Evolutionary conservation across 2,797 vertebrate species (phyloP).

Genomic region (Glossophaga mutica): DNA sequence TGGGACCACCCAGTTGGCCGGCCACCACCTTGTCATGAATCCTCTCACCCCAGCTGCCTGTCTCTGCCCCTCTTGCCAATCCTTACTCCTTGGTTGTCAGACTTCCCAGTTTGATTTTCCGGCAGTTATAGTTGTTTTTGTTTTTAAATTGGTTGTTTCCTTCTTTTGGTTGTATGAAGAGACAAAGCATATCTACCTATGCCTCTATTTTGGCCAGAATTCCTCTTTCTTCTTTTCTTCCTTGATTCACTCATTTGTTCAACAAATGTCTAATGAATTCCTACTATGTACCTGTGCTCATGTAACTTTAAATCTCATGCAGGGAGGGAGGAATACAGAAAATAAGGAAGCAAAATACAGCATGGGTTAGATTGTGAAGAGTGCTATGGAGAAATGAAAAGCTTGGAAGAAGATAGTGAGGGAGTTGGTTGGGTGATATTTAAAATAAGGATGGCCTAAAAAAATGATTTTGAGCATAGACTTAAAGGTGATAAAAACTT

Average conservation of each 20-base stretch:
- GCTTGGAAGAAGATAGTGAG: not conserved
- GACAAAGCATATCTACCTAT: too few relatives aligned
- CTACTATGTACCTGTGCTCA: not conserved
- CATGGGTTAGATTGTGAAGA: not conserved
- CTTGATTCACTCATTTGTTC: not conserved
- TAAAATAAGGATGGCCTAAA: not conserved
- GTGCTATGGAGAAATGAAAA: not conserved
- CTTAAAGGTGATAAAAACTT: too few relatives aligned
- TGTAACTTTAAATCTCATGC: not conserved
- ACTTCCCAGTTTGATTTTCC: too few relatives aligned
- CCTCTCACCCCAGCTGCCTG: too few relatives aligned
- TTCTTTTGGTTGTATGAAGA: too few relatives aligned
- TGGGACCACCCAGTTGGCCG: too few relatives aligned
- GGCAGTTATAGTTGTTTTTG: too few relatives aligned
- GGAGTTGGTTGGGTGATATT: not conserved
- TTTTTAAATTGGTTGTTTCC: too few relatives aligned
- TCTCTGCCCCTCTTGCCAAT: too few relatives aligned
- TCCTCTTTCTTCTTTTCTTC: not conserved
- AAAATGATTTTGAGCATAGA: not conserved
- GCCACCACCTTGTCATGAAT: too few relatives aligned
- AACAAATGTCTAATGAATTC: not conserved
- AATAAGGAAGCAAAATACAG: not conserved
- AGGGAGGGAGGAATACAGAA: not conserved
- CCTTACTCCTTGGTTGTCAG: too few relatives aligned
- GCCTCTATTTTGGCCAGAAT: too few relatives aligned